These are phyloP conservation scores for Diploptera punctata DNA, from an alignment of 2,888 invertebrate species.

Conservation along the genomic window DNA sequence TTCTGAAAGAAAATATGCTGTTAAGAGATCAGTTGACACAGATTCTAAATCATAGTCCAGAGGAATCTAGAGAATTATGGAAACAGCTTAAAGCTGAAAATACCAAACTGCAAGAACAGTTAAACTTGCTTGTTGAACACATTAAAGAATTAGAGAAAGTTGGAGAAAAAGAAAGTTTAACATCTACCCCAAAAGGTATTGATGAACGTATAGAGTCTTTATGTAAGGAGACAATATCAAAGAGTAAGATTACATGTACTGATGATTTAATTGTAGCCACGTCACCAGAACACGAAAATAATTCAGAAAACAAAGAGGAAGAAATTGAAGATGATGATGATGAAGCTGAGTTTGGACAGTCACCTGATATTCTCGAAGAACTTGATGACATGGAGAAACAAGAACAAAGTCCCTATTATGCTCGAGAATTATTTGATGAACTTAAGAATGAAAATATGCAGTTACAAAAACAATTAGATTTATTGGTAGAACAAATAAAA, in stretches of 20 bases:
- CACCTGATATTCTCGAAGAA: no score
- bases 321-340: conserved; percentile 13
- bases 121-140: conserved; percentile 18
- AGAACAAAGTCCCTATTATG: background rate
- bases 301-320: background rate
- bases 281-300: no score
- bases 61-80: background rate
- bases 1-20: background rate
- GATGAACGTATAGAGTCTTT: no score
- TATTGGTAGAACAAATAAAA: background rate
- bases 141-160: background rate
- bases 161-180: background rate
- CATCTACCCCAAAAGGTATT: no score
- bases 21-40: background rate
- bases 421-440: conserved; percentile 11
- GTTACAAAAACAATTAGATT: background rate
- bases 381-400: background rate
- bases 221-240: no score
- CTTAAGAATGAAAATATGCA: conserved; percentile 15
- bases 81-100: conserved; percentile 29
- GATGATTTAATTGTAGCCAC: no score
- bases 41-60: no score
- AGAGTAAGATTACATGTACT: no score
- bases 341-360: background rate
- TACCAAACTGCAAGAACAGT: conserved; percentile 13